Conservation (phyloP, 2,888 invertebrate genomes). For the Agrochola circellaris region DNA sequence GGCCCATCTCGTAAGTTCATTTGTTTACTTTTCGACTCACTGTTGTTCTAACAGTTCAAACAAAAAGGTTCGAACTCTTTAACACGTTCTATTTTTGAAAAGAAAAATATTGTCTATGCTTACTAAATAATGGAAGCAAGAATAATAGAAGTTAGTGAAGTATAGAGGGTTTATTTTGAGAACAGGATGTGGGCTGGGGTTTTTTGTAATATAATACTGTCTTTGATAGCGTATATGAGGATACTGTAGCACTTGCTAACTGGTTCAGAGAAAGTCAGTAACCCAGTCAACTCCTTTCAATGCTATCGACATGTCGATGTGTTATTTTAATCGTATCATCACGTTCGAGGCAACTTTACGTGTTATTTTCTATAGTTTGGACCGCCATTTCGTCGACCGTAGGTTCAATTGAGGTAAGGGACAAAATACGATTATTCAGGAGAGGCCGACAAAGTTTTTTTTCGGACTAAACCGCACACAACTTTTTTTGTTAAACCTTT, state of each 20-base stretch:
- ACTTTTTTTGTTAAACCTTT: too few species aligned
- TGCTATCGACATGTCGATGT: conserved; percentile 42
- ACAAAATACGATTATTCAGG: too few species aligned
- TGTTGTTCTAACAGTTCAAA: conserved; percentile 62
- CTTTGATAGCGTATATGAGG: conserved; percentile 32
- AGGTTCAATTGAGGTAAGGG: too few species aligned
- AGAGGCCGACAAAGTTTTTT: too few species aligned
- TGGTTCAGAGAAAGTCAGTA: conserved; percentile 59
- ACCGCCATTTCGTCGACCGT: too few species aligned
- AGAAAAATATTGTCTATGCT: conserved; percentile 27
- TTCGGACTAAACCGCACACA: too few species aligned
- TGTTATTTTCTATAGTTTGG: conserved; percentile 59
- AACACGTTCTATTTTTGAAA: conserved; percentile 44
- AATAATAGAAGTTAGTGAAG: conserved; percentile 28
- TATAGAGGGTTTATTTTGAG: conserved; percentile 66
- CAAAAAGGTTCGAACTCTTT: conserved; percentile 47
- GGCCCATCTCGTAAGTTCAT: conserved; percentile 53
- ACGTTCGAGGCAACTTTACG: conserved; percentile 51
- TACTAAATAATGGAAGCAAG: conserved; percentile 26
- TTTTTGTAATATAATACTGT: conserved; percentile 68
- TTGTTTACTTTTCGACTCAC: conserved; percentile 56
- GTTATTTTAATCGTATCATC: conserved; percentile 53
- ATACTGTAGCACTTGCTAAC: conserved; percentile 43
- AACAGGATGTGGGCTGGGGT: conserved; percentile 78
- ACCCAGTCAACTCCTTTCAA: conserved; percentile 55